These are phyloP conservation scores for Acromyrmex charruanus DNA, from an alignment of 1,140 invertebrate genomes.

Conservation along the genomic window DNA sequence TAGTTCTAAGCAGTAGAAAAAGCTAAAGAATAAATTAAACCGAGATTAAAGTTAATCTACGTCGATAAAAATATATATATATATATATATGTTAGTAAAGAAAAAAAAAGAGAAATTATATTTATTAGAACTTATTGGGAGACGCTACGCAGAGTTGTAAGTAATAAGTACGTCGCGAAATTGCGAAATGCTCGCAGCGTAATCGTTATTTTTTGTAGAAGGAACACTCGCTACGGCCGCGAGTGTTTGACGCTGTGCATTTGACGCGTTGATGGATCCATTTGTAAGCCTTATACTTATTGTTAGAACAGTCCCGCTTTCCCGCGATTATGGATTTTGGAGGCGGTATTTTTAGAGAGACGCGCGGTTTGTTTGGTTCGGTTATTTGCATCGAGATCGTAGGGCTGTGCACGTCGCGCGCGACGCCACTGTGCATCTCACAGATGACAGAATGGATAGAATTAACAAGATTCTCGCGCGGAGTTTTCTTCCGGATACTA, in stretches of 20 bases:
- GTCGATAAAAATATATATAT: too few relatives aligned
- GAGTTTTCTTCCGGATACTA: neutral
- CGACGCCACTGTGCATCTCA: neutral
- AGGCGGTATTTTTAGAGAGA: slow-evolving; percentile 69
- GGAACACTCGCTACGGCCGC: neutral
- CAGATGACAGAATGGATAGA: too few relatives aligned
- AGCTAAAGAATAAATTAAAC: too few relatives aligned
- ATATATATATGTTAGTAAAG: too few relatives aligned
- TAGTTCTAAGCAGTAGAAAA: too few relatives aligned
- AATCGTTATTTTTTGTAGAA: slow-evolving; percentile 47
- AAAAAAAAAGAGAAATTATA: neutral
- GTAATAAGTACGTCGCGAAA: neutral
- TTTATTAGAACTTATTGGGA: neutral
- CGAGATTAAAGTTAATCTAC: too few relatives aligned
- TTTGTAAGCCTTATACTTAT: slow-evolving; percentile 1
- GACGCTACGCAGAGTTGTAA: neutral
- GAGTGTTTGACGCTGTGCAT: neutral
- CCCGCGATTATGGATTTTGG: slow-evolving; percentile 42
- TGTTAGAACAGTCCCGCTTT: slow-evolving; percentile 33
- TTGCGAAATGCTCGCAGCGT: neutral
- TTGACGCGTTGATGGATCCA: too few relatives aligned
- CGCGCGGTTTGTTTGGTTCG: slow-evolving; percentile 75
- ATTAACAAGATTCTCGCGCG: too few relatives aligned
- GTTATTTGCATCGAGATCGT: slow-evolving; percentile 71
- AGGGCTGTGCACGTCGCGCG: slow-evolving; percentile 60